These are phyloP conservation scores for Scaptomyza tumidula DNA, from an alignment of 2,888 invertebrate genomes.

Conservation along the genomic window DNA sequence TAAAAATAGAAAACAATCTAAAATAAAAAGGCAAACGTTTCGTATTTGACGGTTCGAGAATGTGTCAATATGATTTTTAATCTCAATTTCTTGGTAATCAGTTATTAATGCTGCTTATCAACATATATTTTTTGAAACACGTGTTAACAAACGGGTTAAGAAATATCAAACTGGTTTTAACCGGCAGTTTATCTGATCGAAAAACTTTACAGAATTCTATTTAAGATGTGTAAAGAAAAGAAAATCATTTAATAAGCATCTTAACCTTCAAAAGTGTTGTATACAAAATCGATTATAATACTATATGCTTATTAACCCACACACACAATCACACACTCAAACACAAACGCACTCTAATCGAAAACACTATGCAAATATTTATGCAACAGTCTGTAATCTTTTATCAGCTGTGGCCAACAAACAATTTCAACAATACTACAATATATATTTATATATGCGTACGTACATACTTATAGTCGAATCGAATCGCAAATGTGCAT, in stretches of 20 bases:
- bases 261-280: background rate
- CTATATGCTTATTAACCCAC: conserved; percentile 1
- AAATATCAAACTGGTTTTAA: background rate
- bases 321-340: background rate
- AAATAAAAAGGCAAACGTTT: background rate
- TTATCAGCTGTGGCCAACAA: conserved; percentile 20
- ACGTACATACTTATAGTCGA: background rate
- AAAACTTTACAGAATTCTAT: too few species aligned
- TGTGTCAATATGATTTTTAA: background rate
- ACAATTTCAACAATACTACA: conserved; percentile 14
- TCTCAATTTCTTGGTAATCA: too few species aligned
- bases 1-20: conserved; percentile 11
- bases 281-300: conserved; percentile 21
- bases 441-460: too few species aligned
- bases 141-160: too few species aligned
- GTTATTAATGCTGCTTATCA: too few species aligned
- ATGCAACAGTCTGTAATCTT: conserved; percentile 30
- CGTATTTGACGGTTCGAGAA: background rate
- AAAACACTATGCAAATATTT: conserved; percentile 42
- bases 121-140: too few species aligned
- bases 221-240: background rate
- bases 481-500: conserved; percentile 4
- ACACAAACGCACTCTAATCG: background rate
- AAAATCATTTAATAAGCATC: background rate
- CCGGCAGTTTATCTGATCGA: background rate